Evolutionary conservation across 2,888 invertebrate genomes (phyloP).

Genomic region (Phalera bucephala): DNA sequence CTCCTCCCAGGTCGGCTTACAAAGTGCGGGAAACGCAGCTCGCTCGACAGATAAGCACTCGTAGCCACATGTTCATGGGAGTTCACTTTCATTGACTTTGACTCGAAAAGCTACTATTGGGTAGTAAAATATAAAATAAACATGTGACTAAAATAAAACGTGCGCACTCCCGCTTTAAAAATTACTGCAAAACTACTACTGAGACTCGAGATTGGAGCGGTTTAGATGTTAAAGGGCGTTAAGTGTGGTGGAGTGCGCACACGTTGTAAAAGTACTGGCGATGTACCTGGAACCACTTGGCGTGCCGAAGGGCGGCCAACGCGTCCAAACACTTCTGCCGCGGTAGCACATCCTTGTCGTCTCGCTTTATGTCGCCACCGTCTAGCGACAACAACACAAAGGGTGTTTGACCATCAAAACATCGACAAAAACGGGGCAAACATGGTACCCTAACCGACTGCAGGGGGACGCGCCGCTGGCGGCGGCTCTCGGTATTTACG

Average conservation of each 20-base stretch:
- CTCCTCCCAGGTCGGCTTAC: constrained; percentile 54
- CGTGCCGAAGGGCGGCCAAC: constrained; percentile 99
- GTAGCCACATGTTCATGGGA: constrained; percentile 81
- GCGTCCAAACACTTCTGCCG: constrained; percentile 99
- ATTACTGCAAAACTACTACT: neutral
- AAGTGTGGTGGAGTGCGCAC: constrained; percentile 60
- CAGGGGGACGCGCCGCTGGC: constrained; percentile 8
- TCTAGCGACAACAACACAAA: constrained; percentile 84
- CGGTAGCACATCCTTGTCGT: constrained; percentile 97
- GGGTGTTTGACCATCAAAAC: constrained; percentile 90
- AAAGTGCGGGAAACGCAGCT: constrained; percentile 74
- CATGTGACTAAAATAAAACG: constrained; percentile 78
- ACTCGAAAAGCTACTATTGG: constrained; percentile 25
- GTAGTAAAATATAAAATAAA: constrained; percentile 55
- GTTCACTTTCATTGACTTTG: constrained; percentile 24
- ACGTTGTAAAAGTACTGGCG: constrained; percentile 73
- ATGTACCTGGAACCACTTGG: constrained; percentile 99
- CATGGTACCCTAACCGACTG: constrained; percentile 41
- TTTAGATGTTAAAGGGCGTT: neutral
- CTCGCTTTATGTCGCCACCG: constrained; percentile 86
- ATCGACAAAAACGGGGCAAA: constrained; percentile 79
- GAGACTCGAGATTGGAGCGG: neutral
- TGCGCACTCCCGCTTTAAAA: constrained; percentile 65
- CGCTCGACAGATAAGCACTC: constrained; percentile 52
- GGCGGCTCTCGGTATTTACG: neutral